phyloP scores from a whole-genome alignment of 1,140 invertebrate species.

The Macrobrachium nipponense region DNA sequence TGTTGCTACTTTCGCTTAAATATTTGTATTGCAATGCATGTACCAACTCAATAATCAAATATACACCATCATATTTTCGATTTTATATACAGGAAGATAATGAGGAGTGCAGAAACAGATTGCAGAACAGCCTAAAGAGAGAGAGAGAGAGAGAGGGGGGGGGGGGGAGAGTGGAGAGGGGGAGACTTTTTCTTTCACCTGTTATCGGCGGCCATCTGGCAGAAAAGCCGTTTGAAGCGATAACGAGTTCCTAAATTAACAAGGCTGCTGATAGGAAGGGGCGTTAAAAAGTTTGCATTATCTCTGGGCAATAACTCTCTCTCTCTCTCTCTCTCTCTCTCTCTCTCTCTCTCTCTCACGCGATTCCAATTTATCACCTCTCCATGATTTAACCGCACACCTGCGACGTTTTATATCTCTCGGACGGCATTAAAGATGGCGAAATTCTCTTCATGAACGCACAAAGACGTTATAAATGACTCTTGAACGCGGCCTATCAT shows the following conservation, averaged over 20 bases:
- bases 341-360: background rate
- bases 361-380: background rate
- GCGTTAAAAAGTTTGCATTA: slow-evolving; percentile 55
- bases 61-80: no score
- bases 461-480: background rate
- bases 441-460: no score
- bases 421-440: no score
- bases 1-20: no score
- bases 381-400: no score
- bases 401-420: no score
- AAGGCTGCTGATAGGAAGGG: slow-evolving; percentile 42
- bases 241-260: slow-evolving; percentile 51
- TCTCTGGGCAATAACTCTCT: slow-evolving; percentile 27
- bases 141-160: slow-evolving; percentile 26
- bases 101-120: background rate
- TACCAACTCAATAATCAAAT: no score
- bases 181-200: background rate
- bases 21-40: no score
- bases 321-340: slow-evolving; percentile 3
- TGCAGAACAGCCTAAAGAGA: background rate
- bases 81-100: background rate
- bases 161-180: slow-evolving; percentile 25
- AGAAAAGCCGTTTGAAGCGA: slow-evolving; percentile 15
- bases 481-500: background rate
- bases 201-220: slow-evolving; percentile 30